Percentiles rank a stretch among this genome's conserved stretches.
These are phyloP conservation scores for Tachycineta bicolor DNA, from an alignment of 2,113 vertebrate genomes.

Conservation along the genomic window DNA sequence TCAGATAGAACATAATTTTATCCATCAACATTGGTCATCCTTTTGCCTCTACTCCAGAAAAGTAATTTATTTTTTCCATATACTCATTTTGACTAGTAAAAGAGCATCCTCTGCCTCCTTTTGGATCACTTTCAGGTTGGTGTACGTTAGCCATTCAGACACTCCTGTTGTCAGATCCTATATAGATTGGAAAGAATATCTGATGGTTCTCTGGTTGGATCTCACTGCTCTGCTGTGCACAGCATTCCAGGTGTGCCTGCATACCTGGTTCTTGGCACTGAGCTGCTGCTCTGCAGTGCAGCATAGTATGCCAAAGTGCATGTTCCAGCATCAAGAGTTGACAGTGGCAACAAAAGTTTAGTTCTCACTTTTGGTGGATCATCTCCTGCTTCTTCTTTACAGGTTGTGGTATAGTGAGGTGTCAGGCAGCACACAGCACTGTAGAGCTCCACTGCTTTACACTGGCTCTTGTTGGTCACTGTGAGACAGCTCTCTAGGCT, in stretches of 20 bases:
- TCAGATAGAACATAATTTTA: background rate
- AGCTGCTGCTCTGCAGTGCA: background rate
- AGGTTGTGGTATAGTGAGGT: background rate
- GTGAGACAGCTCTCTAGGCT: background rate
- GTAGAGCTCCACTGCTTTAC: background rate
- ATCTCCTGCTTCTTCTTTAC: background rate
- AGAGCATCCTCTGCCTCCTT: background rate
- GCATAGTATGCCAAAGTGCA: accelerated
- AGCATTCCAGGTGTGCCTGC: background rate
- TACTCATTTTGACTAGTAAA: background rate
- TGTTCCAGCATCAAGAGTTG: background rate
- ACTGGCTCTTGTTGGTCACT: background rate
- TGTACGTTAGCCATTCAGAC: background rate
- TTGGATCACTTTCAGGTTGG: background rate
- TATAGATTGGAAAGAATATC: background rate
- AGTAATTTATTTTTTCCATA: background rate
- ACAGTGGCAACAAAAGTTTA: background rate
- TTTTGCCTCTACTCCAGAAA: background rate
- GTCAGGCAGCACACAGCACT: background rate
- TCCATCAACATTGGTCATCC: background rate
- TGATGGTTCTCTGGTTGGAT: background rate
- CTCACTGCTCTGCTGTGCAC: background rate
- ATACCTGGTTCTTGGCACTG: background rate
- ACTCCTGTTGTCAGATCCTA: background rate
- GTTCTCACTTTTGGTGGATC: background rate